Base-by-base conservation (phyloP, 2,113 vertebrate genomes). In the Nymphicus hollandicus region DNA sequence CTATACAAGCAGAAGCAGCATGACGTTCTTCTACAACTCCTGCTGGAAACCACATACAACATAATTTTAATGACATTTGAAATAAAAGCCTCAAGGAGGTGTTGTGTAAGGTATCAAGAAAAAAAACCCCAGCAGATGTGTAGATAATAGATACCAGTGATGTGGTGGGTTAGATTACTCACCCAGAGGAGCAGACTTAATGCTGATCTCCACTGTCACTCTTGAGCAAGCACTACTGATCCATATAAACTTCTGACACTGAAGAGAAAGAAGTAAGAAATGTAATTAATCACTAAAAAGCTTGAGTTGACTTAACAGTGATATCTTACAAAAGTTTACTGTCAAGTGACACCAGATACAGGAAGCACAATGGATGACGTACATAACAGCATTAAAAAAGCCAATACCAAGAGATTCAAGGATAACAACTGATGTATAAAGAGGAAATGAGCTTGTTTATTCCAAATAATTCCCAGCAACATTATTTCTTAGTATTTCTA, bases 161-260 rank as follows among this genome's bases (percentile, higher is more conserved):
- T n/a, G 63, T 46, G 25, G 5, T 63, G 12, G 20, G 17, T 31
- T 35, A 72, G 61, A 93, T 77, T 81, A 97, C 96, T 97, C 77
- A 97, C 97, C 52, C 86, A 95, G 72, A 87, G 50, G 37, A 91
- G 33, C 60, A 84, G 82, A 37, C 37, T 89, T 86, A 89, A 74
- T 7, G 28, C 33, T 81, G 79, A 93, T 84, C 55, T 95, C 77
- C 35, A 20, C 83, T 49, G 61, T 84, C 71, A 77, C 78, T 91
- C 81, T 85, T 81, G 25, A 94, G 81, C 91, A 91, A 80, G 69
- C 71, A 61, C 49, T 84, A 33, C 35, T 81, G 73, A 95, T 81
- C 88, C 95, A 97, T 91, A 76, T 76, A 77, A 95, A 86, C 61
- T 83, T 94, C 49, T 78, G 71, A 63, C 39, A 88, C 96, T 89